A percentile compares a stretch with the other conserved stretches of the same genome.
Evolutionary conservation across 2,888 invertebrate genomes (phyloP).

Genomic region (Glyphotaelius pellucidus): DNA sequence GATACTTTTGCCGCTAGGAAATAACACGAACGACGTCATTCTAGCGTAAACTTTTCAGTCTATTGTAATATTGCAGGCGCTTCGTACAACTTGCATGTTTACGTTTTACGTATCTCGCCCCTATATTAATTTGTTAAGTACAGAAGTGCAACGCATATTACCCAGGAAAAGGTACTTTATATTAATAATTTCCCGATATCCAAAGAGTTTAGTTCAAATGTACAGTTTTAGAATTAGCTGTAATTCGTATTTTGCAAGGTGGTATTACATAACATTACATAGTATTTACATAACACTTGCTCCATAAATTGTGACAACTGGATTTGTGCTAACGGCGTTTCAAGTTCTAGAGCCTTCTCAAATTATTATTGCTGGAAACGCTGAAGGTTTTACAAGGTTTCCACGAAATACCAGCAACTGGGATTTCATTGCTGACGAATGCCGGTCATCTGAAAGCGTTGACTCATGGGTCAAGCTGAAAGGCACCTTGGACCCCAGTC

Average conservation of each 20-base stretch:
- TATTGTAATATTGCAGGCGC: neutral
- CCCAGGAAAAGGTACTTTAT: neutral
- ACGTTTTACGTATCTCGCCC: neutral
- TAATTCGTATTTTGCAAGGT: neutral
- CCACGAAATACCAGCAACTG: neutral
- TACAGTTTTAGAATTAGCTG: neutral
- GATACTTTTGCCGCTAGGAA: constrained; percentile 26
- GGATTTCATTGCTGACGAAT: neutral
- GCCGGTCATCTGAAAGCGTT: neutral
- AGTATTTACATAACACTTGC: neutral
- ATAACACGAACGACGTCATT: constrained; percentile 14
- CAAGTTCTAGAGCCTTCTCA: neutral
- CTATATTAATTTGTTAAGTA: neutral
- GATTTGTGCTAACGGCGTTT: neutral
- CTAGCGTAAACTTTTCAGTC: constrained; percentile 17
- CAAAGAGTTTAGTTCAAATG: neutral
- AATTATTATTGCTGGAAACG: neutral
- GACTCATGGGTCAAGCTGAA: neutral
- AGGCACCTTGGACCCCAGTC: neutral
- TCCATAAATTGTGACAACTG: neutral
- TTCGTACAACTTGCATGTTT: neutral
- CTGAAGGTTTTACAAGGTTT: neutral
- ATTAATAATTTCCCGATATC: neutral
- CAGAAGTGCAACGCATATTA: neutral
- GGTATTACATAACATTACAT: neutral